Evolutionary conservation across 2,888 invertebrate genomes (phyloP).

Genomic region (Sinhomidia bicolor): DNA sequence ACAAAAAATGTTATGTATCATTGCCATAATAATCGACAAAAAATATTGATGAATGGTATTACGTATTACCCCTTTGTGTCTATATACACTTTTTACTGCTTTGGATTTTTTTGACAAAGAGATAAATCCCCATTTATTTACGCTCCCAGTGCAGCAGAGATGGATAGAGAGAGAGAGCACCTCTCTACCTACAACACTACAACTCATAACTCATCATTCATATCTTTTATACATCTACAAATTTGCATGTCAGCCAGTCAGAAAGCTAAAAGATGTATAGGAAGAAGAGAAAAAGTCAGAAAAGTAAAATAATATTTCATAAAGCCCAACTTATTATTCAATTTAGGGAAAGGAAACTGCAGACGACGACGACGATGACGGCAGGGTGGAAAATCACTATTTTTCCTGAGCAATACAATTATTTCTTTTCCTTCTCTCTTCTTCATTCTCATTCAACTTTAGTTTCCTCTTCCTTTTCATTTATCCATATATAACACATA

Average conservation of each 20-base stretch:
- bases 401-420: conserved; percentile 58
- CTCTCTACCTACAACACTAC: no score
- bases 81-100: neutral
- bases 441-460: conserved; percentile 41
- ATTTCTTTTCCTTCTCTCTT: neutral
- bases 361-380: neutral
- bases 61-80: neutral
- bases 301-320: conserved; percentile 54
- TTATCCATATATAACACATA: neutral
- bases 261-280: conserved; percentile 18
- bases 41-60: conserved; percentile 33
- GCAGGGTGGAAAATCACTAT: conserved; percentile 54
- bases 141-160: neutral
- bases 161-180: neutral
- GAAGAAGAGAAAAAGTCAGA: neutral
- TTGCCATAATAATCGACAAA: neutral
- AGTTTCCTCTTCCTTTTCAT: conserved; percentile 30
- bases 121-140: conserved; percentile 20
- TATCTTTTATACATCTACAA: conserved; percentile 30
- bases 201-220: conserved; percentile 39
- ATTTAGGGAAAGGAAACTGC: conserved; percentile 43
- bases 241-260: conserved; percentile 49
- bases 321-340: conserved; percentile 64
- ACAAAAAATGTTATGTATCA: neutral
- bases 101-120: neutral